Conservation (phyloP, 2,113 vertebrate species). For the Megaptera novaeangliae region DNA sequence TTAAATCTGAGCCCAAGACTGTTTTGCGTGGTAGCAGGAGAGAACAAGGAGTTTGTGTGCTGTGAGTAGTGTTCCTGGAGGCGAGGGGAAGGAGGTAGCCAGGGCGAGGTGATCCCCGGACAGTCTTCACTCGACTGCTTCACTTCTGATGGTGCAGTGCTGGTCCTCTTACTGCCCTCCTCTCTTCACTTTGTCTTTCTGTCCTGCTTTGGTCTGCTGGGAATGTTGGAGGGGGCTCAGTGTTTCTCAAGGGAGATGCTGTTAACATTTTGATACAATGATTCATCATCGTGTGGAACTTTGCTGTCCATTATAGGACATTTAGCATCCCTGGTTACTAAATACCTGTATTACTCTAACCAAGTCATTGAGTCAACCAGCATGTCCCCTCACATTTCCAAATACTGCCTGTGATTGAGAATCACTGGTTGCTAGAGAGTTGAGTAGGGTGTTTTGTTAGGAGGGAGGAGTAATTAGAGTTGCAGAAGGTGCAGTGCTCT, state of each 20-base stretch:
- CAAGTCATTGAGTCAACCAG: not conserved
- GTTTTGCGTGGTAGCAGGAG: not conserved
- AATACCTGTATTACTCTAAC: not conserved
- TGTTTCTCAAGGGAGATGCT: not conserved
- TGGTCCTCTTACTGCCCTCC: not conserved
- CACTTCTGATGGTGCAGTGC: not conserved
- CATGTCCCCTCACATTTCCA: not conserved
- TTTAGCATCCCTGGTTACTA: not conserved
- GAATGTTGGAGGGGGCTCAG: not conserved
- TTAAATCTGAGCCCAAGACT: not conserved
- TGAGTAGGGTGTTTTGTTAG: not conserved
- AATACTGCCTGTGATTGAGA: not conserved
- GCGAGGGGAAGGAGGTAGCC: not conserved
- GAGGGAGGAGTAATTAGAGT: not conserved
- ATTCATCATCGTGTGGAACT: not conserved
- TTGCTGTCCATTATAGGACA: not conserved
- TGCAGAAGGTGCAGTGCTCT: not conserved
- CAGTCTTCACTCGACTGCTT: not conserved
- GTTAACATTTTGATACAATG: not conserved
- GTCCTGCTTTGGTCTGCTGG: not conserved
- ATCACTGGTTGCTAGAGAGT: not conserved
- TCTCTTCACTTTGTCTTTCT: not conserved
- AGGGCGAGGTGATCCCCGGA: not conserved
- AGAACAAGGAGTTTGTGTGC: not conserved
- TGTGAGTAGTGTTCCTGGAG: not conserved